Conservation (phyloP, 2,113 vertebrate genomes). For the Nothocercus julius region DNA sequence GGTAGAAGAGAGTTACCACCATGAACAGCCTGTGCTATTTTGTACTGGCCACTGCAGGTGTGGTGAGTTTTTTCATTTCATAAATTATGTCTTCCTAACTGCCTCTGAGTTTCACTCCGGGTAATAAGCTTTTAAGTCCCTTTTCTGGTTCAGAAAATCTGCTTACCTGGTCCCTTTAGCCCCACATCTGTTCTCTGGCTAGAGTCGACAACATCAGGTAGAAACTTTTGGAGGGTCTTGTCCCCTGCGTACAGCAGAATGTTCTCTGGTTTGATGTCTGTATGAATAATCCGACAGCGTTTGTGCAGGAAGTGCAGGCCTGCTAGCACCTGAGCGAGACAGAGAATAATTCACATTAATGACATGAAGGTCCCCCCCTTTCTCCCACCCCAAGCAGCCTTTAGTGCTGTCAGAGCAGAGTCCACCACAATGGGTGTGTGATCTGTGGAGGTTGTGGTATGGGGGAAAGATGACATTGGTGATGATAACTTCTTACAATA, state of each 20-base stretch:
- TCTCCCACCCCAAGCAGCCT: background rate
- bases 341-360: background rate
- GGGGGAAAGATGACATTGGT: background rate
- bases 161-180: slow-evolving; percentile 35
- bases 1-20: background rate
- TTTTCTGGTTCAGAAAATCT: background rate
- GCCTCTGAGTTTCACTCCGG: background rate
- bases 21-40: background rate
- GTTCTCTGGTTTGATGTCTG: slow-evolving; percentile 89
- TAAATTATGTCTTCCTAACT: background rate
- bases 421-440: fast-evolving
- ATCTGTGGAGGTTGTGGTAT: fast-evolving
- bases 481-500: background rate
- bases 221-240: slow-evolving; percentile 62
- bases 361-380: fast-evolving
- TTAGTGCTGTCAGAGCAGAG: fast-evolving
- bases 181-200: background rate
- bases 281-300: slow-evolving; percentile 86
- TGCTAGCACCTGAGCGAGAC: slow-evolving; percentile 79
- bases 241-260: slow-evolving; percentile 73
- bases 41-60: background rate
- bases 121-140: fast-evolving
- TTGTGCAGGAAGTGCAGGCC: slow-evolving; percentile 85
- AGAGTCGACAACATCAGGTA: background rate
- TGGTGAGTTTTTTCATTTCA: background rate